phyloP scores from a whole-genome alignment of 2,888 invertebrate species.

The Eustalomyia histrio region DNA sequence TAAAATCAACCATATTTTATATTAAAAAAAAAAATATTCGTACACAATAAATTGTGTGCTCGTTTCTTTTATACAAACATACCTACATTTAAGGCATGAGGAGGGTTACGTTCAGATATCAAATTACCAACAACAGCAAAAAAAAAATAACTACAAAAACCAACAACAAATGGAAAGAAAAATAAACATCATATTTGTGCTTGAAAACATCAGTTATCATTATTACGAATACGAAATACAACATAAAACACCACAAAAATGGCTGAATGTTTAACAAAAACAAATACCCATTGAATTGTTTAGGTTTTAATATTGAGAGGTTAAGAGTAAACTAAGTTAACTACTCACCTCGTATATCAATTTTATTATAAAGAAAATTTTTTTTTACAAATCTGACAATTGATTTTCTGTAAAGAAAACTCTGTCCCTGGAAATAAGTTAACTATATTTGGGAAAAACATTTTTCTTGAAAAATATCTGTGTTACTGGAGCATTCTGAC shows the following conservation, averaged over 20 bases:
- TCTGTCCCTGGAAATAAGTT: too few relatives aligned
- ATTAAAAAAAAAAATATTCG: conserved; percentile 12
- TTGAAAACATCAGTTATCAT: conserved; percentile 57
- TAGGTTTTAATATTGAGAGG: conserved; percentile 16
- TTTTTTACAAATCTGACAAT: not conserved
- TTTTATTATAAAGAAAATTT: not conserved
- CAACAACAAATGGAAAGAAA: conserved; percentile 14
- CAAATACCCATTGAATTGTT: conserved; percentile 24
- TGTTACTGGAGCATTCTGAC: too few relatives aligned
- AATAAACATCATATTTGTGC: conserved; percentile 57
- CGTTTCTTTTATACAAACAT: not conserved
- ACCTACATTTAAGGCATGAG: conserved; percentile 40
- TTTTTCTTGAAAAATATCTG: too few relatives aligned
- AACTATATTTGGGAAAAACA: too few relatives aligned
- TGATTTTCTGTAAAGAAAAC: too few relatives aligned
- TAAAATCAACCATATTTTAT: conserved; percentile 38
- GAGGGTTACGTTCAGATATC: conserved; percentile 43
- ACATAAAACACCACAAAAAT: conserved; percentile 14
- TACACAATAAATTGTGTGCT: not conserved
- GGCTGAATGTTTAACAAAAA: conserved; percentile 37
- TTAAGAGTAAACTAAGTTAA: not conserved
- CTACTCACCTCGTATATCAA: not conserved
- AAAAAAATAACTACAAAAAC: conserved; percentile 34
- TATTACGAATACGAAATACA: conserved; percentile 20
- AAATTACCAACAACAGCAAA: conserved; percentile 59